Base-by-base conservation (phyloP, 2,797 vertebrate genomes). In the Sebastes trivittatus region DNA sequence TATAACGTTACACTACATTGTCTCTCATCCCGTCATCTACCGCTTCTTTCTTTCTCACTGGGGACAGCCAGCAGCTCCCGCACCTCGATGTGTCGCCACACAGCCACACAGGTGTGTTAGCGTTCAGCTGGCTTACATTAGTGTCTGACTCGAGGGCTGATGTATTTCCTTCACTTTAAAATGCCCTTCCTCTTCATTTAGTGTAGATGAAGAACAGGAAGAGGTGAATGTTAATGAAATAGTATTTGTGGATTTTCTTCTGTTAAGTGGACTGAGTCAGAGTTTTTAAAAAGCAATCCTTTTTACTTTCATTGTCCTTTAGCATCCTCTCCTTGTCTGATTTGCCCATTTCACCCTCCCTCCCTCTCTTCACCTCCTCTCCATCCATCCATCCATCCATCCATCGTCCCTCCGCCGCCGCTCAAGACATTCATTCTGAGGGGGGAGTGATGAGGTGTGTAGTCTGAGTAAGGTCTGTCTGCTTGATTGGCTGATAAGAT, bases 401-500 rank as follows among this genome's bases (percentile, higher is more conserved):
- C 70, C 55, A 64, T 77, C 34, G 4, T 32, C 75, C 63, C 64
- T 63, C 25, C 2, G 7, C 65, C 2, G 4, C 72, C 2, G 11
- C 70, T 72, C 55, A 69, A 66, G 81, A 82, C 63, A 30, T 87
- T 76, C 49, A 76, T 87, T 85, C 42, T 18, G 32, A 42, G 38
- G 8, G 10, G 54, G 38, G 64, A 14, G 66, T 72, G 80, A 82
- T 83, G 76, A 89, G 83, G 71, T 85, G 70, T 71, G 60, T 55
- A 66, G 59, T 81, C 54, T 75, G 76, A 36, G 61, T 81, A 70
- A 34, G 67, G 29, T 38, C 34, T 71, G 69, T 75, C 75, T 75
- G 75, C 76, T 63, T 82, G 88, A 93, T 90, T 88, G 87, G 73
- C 76, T 83, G 89, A 89, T 87, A 68, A 86, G 83, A 78, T 72